These are phyloP conservation scores for Agapornis canus DNA, from an alignment of 2,797 vertebrate species.

Conservation along the genomic window DNA sequence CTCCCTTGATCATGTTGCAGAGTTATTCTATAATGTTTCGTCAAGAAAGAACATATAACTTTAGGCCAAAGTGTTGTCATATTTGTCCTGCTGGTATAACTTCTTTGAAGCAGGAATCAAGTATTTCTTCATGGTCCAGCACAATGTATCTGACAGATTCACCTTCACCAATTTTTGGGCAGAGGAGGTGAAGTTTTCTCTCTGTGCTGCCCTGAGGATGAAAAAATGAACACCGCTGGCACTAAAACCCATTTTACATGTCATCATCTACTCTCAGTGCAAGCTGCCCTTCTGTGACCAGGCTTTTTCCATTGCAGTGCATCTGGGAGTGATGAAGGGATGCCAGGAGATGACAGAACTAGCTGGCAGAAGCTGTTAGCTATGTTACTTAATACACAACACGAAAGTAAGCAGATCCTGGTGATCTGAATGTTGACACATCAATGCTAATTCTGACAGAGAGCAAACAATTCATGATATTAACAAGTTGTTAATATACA, in stretches of 20 bases:
- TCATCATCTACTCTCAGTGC: background rate
- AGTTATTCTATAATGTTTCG: background rate
- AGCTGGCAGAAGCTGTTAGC: background rate
- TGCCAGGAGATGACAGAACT: background rate
- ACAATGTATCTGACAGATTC: background rate
- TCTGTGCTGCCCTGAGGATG: fast-evolving
- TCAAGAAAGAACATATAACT: background rate
- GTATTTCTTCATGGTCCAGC: background rate
- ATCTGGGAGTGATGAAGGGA: background rate
- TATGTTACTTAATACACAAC: background rate
- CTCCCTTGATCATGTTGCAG: background rate
- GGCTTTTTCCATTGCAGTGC: background rate
- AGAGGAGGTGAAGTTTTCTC: background rate
- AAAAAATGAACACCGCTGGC: background rate
- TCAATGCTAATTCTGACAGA: background rate
- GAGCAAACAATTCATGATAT: background rate
- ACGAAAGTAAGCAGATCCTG: background rate
- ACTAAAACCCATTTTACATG: background rate
- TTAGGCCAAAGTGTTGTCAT: background rate
- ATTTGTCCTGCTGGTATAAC: background rate
- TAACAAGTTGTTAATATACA: background rate
- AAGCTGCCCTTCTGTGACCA: background rate
- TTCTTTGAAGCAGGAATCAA: background rate
- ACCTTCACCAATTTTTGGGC: background rate
- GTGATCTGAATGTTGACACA: background rate